Evolutionary conservation across 2,888 invertebrate species (phyloP).

Genomic region (Hirtodrosophila alboralis): DNA sequence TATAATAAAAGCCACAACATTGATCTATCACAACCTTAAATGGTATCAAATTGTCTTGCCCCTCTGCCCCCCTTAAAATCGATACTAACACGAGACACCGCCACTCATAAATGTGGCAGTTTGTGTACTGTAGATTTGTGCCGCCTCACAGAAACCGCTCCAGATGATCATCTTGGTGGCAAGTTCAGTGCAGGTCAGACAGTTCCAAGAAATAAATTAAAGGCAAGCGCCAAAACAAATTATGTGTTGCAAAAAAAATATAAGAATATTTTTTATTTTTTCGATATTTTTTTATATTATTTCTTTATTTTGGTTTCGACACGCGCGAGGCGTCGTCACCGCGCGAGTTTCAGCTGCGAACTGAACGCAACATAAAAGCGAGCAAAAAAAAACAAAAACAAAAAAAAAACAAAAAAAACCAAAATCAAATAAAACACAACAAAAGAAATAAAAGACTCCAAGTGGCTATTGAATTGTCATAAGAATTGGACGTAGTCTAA

Average conservation of each 20-base stretch:
- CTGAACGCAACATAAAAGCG: conserved; percentile 43
- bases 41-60: conserved; percentile 6
- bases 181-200: conserved; percentile 50
- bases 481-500: conserved; percentile 57
- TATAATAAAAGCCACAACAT: conserved; percentile 10
- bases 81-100: conserved; percentile 82
- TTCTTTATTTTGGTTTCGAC: conserved; percentile 21
- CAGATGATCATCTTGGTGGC: conserved; percentile 81
- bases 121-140: conserved; percentile 82
- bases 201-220: conserved; percentile 15
- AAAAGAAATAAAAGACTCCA: conserved; percentile 46
- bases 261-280: conserved; percentile 8
- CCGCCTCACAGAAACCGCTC: conserved; percentile 84
- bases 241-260: conserved; percentile 16
- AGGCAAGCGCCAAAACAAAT: conserved; percentile 23
- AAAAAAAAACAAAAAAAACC: conserved; percentile 54
- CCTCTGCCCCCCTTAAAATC: conserved; percentile 3
- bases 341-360: conserved; percentile 62
- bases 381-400: conserved; percentile 43
- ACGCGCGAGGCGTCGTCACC: conserved; percentile 63
- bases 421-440: conserved; percentile 51
- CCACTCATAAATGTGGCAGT: conserved; percentile 82
- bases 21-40: conserved; percentile 19
- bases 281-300: conserved; percentile 1
- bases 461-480: conserved; percentile 76